Percentiles rank a stretch among this genome's conserved stretches.
phyloP scores from a whole-genome alignment of 2,113 vertebrate genomes.

The Neogobius melanostomus region DNA sequence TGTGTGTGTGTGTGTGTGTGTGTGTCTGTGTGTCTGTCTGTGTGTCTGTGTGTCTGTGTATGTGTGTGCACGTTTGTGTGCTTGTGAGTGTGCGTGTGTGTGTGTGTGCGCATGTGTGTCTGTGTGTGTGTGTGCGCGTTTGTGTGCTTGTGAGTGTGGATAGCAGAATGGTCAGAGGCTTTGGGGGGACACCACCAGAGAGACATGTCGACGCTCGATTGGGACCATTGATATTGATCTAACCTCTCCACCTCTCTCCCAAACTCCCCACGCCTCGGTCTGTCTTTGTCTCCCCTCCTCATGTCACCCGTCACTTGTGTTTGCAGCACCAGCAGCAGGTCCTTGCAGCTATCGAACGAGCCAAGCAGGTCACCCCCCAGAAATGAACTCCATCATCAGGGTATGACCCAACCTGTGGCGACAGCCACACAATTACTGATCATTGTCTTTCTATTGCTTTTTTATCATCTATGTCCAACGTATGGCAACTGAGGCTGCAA shows the following conservation, averaged over 20 bases:
- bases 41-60: too few species aligned
- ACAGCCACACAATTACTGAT: conserved; percentile 26
- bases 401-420: conserved; percentile 69
- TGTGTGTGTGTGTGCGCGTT: conserved; percentile 15
- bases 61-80: conserved; percentile 12
- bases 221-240: conserved; percentile 72
- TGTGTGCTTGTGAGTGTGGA: conserved; percentile 7
- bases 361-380: conserved; percentile 96
- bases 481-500: not conserved
- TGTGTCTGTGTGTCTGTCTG: conserved; percentile 13
- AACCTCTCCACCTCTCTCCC: conserved; percentile 51
- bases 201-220: conserved; percentile 44
- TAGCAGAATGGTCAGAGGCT: conserved; percentile 38
- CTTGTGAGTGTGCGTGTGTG: not conserved
- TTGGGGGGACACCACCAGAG: conserved; percentile 25
- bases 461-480: not conserved
- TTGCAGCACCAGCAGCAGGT: conserved; percentile 98
- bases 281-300: conserved; percentile 23
- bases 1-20: conserved; percentile 19
- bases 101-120: conserved; percentile 15
- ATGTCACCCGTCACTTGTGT: not conserved
- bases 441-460: conserved; percentile 13
- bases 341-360: conserved; percentile 94
- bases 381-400: conserved; percentile 99
- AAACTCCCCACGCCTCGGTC: conserved; percentile 3